Percentiles rank a stretch among this genome's conserved stretches.
Evolutionary conservation across 2,797 vertebrate genomes (phyloP).

Genomic region (Aplochiton taeniatus): DNA sequence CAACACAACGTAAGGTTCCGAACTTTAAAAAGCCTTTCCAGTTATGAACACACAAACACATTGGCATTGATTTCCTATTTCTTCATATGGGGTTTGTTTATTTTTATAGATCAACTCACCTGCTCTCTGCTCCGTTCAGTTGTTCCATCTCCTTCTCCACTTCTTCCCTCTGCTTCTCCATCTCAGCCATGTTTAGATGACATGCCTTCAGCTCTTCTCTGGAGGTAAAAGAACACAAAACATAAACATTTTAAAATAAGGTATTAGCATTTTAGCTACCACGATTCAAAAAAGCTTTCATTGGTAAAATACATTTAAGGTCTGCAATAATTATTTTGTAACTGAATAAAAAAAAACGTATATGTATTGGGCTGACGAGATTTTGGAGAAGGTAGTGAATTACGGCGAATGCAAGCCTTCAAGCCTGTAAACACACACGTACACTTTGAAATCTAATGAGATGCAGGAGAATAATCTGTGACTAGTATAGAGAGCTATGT

Average conservation of each 20-base stretch:
- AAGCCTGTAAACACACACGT: conserved; percentile 22
- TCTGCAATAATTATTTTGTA: neutral
- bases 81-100: neutral
- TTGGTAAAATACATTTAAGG: neutral
- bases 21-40: neutral
- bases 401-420: conserved; percentile 16
- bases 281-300: conserved; percentile 4
- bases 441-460: conserved; percentile 48
- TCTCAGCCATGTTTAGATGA: conserved; percentile 60
- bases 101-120: conserved; percentile 58
- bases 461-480: conserved; percentile 53
- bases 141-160: conserved; percentile 69
- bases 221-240: conserved; percentile 23
- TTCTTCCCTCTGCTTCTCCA: conserved; percentile 70
- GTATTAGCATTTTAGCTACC: conserved; percentile 19
- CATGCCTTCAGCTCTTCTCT: conserved; percentile 77
- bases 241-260: conserved; percentile 16
- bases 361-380: conserved; percentile 19
- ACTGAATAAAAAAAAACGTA: conserved; percentile 13
- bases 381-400: conserved; percentile 35
- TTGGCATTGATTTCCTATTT: neutral
- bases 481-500: conserved; percentile 15
- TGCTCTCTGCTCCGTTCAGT: conserved; percentile 72
- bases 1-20: too few species aligned
- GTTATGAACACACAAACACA: neutral